Base-by-base conservation (phyloP, 2,113 vertebrate species). In the Eolophus roseicapilla region DNA sequence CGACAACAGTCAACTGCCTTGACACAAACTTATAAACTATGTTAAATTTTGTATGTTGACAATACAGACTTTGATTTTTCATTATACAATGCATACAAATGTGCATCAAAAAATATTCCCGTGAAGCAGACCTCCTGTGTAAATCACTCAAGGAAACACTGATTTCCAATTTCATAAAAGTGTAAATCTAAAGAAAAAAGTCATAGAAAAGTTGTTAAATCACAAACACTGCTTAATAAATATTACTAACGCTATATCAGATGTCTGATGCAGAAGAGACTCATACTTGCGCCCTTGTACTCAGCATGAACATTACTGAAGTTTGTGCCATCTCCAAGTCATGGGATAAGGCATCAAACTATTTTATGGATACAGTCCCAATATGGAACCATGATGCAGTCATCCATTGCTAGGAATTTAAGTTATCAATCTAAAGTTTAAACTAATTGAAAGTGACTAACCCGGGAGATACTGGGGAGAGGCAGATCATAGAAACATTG, bases 271-370 rank as follows among this genome's bases (percentile, higher is more conserved):
- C 35, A 80, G 49, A 63, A 60, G 46, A 79, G 59, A 59, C 25
- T 69, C 0, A 0, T 57, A 23, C 65, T 47, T 1, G 0, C 75
- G 46, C 10, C 35, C 11, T 75, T 44, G 5, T 77, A 49, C 63
- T 57, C 46, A 43, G 15, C 39, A 13, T 52, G 52, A 24, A 44
- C 29, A 7, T 33, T 67, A 57, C 19, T 55, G 60, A 71, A 55
- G 60, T 83, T 77, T 43, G 44, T 77, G 46, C 63, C 31, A n/a
- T 43, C 60, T 83, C 41, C 55, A 27, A 57, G 57, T 69, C 53
- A 35, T 4, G 21, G 55, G 29, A 21, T 74, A 41, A 87, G 25
- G 41, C n/a, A 78, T 86, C 16, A 55, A 17, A 57, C 19, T 35
- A 11, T 81, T 70, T 84, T 47, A 23, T 8, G 6, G 46, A 10